Evolutionary conservation across 2,888 invertebrate genomes (phyloP), one percentile per base, ranked within the genome.

Genomic region (Rambutsinella grinnellia): DNA sequence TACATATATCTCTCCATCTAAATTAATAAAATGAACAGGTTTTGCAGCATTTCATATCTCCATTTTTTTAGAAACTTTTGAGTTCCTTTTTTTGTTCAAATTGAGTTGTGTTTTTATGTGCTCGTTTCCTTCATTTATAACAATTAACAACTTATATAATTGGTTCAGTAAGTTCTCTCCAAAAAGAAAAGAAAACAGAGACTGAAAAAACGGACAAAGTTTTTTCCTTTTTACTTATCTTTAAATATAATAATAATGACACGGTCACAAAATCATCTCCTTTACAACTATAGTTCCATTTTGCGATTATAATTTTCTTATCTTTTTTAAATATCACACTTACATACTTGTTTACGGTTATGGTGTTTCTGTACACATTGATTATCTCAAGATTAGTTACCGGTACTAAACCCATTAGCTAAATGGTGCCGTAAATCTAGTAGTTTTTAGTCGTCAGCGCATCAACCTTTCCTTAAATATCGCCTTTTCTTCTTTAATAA

Each of bases 371-470:
- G n/a, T 36, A 36, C 36, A 36, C 13, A 36, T 21, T 56, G 56
- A 56, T 56, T 56, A 56, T 56, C 56, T 27, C 56, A 26, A 24
- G 56, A 26, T 8, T 56, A n/a, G n/a, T 36, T 36, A 36, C 36
- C 36, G 5, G 5, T 26, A 56, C 49, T 19, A 53, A 53, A 53
- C 21, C 21, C 13, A 13, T 36, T 36, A 36, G 5, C 36, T 53
- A n/a, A 53, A 53, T 13, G 21, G 17, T 53, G 10, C 56, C n/a
- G 24, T 24, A 56, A 26, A 56, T 61, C 5, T 44, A 58, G 19
- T 44, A 58, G 47, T 27, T 60, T 21, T 13, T 44, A 60, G 24
- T 60, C 58, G 68, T 60, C 36, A 60, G 3, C 60, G 26, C 3
- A 10, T 19, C 6, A 17, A 49, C 5, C 5, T 49, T 19, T 10